Evolutionary conservation across 2,888 invertebrate species (phyloP).

Genomic region (Drosophila recens): DNA sequence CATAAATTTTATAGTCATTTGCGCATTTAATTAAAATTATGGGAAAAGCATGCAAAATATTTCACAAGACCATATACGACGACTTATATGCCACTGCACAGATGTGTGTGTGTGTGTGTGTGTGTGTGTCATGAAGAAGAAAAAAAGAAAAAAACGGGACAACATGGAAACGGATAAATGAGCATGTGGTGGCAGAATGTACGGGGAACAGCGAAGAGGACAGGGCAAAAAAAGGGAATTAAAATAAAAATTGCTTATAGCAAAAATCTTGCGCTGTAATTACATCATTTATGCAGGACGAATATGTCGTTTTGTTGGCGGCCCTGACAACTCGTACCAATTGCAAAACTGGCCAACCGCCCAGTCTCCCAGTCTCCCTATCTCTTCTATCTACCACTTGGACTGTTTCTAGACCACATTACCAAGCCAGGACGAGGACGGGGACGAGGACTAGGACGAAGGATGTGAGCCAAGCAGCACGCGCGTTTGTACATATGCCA

Average conservation of each 20-base stretch:
- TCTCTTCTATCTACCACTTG: not conserved
- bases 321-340: conserved; percentile 35
- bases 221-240: conserved; percentile 63
- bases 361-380: not conserved
- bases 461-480: conserved; percentile 44
- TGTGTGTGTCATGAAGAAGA: conserved; percentile 33
- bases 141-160: conserved; percentile 39
- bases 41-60: conserved; percentile 78
- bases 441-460: conserved; percentile 28
- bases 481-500: conserved; percentile 51
- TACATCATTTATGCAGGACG: conserved; percentile 84
- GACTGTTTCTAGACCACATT: conserved; percentile 9
- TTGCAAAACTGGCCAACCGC: conserved; percentile 7
- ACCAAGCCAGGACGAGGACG: conserved; percentile 19
- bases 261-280: conserved; percentile 81
- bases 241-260: conserved; percentile 79
- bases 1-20: conserved; percentile 73
- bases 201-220: conserved; percentile 6
- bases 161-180: conserved; percentile 54
- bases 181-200: conserved; percentile 14
- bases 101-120: conserved; percentile 15
- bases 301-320: conserved; percentile 79
- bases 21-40: conserved; percentile 78
- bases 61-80: conserved; percentile 58
- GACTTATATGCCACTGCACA: conserved; percentile 45